Conservation (phyloP, 2,888 invertebrate genomes). For the Eupeodes latifasciatus region DNA sequence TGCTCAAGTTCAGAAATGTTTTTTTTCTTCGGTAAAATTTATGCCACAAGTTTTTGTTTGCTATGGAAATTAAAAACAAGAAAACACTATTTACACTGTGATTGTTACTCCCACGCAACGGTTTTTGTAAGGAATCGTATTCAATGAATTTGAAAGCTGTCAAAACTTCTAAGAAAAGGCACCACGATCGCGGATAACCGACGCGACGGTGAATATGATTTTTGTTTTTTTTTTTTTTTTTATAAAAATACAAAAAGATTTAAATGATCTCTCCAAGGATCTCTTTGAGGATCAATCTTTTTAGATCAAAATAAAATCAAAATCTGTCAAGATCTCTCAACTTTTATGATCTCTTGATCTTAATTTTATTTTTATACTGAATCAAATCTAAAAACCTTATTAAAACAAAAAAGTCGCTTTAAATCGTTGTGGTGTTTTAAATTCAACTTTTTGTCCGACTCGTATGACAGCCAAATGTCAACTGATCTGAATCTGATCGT, state of each 20-base stretch:
- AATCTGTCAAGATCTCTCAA: slow-evolving; percentile 54
- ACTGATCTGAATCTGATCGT: slow-evolving; percentile 81
- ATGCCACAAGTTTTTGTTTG: slow-evolving; percentile 33
- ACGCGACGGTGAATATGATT: slow-evolving; percentile 6
- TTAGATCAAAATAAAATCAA: background rate
- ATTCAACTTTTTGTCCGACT: slow-evolving; percentile 51
- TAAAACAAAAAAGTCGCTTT: slow-evolving; percentile 7
- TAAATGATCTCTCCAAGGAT: slow-evolving; percentile 30
- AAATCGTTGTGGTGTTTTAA: background rate
- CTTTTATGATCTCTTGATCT: slow-evolving; percentile 12
- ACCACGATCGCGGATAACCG: background rate
- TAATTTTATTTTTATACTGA: too few relatives aligned
- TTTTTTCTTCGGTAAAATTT: slow-evolving; percentile 21
- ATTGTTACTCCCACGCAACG: slow-evolving; percentile 11
- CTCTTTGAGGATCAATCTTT: background rate
- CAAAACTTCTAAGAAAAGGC: background rate
- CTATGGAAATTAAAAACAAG: background rate
- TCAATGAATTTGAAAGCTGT: slow-evolving; percentile 21
- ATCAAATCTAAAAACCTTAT: background rate
- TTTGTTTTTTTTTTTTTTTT: too few relatives aligned
- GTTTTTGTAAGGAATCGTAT: background rate
- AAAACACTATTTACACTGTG: slow-evolving; percentile 20
- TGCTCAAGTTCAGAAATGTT: slow-evolving; percentile 37
- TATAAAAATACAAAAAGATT: background rate
- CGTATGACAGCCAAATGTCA: slow-evolving; percentile 83